A percentile compares a stretch with the other conserved stretches of the same genome.
phyloP scores from a whole-genome alignment of 1,140 invertebrate species.

The Vanessa tameamea region DNA sequence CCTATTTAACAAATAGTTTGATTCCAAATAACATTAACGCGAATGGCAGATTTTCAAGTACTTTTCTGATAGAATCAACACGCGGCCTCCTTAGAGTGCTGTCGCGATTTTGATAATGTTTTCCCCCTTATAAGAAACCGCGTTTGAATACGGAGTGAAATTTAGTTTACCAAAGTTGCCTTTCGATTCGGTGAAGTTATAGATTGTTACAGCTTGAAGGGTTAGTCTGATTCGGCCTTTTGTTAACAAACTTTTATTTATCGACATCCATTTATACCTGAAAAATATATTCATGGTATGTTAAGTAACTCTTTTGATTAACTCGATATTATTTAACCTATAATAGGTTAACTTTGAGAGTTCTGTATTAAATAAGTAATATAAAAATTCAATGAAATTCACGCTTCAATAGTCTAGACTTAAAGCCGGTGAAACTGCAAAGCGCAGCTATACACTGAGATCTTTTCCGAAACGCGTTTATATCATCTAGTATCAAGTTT shows the following conservation, averaged over 20 bases:
- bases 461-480: too few species aligned
- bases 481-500: too few species aligned
- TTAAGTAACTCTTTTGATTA: too few species aligned
- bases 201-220: slow-evolving; percentile 70
- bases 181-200: slow-evolving; percentile 67
- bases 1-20: neutral
- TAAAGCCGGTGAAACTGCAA: too few species aligned
- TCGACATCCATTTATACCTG: slow-evolving; percentile 25
- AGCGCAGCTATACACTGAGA: too few species aligned
- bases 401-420: too few species aligned
- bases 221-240: slow-evolving; percentile 53
- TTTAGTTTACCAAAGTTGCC: slow-evolving; percentile 71
- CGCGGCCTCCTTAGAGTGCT: slow-evolving; percentile 61
- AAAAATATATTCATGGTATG: neutral
- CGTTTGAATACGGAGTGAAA: slow-evolving; percentile 72
- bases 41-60: slow-evolving; percentile 56
- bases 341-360: too few species aligned
- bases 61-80: slow-evolving; percentile 78
- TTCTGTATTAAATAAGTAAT: too few species aligned
- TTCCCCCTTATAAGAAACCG: slow-evolving; percentile 63
- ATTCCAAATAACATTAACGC: slow-evolving; percentile 32
- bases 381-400: too few species aligned
- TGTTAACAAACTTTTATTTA: slow-evolving; percentile 50
- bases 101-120: slow-evolving; percentile 73
- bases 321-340: too few species aligned